These are phyloP conservation scores for Thaumatotibia leucotreta DNA, from an alignment of 1,140 invertebrate species.

Conservation along the genomic window DNA sequence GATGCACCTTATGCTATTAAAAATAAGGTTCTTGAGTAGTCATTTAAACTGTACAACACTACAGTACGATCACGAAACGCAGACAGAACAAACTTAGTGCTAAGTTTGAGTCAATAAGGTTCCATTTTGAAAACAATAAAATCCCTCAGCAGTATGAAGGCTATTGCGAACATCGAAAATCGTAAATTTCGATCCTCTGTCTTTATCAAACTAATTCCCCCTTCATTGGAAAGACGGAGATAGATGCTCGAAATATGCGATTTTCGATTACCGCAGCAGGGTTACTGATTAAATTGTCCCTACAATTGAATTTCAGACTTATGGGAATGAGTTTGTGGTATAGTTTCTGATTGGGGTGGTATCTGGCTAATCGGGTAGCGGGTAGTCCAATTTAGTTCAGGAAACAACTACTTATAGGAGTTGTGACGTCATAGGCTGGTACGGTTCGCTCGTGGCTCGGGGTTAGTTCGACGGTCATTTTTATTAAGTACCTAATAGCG, in stretches of 20 bases:
- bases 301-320: neutral
- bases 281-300: neutral
- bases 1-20: too few relatives aligned
- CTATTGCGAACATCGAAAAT: too few relatives aligned
- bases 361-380: slow-evolving; percentile 1
- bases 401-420: slow-evolving; percentile 2
- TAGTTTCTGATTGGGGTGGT: neutral
- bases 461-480: neutral
- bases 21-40: too few relatives aligned
- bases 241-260: too few relatives aligned
- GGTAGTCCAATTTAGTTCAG: slow-evolving; percentile 8
- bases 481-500: slow-evolving; percentile 1
- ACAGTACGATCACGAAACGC: neutral
- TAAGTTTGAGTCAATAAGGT: neutral
- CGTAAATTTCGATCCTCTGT: too few relatives aligned
- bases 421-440: slow-evolving; percentile 6
- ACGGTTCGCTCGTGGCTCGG: neutral
- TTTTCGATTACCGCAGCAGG: too few relatives aligned
- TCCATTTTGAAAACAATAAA: neutral
- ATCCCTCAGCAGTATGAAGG: too few relatives aligned
- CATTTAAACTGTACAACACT: too few relatives aligned
- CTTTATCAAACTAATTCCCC: too few relatives aligned
- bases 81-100: neutral
- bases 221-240: too few relatives aligned
- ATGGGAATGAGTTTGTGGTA: neutral